These are phyloP conservation scores for Tamandua tetradactyla DNA, from an alignment of 2,797 vertebrate genomes.

Conservation along the genomic window DNA sequence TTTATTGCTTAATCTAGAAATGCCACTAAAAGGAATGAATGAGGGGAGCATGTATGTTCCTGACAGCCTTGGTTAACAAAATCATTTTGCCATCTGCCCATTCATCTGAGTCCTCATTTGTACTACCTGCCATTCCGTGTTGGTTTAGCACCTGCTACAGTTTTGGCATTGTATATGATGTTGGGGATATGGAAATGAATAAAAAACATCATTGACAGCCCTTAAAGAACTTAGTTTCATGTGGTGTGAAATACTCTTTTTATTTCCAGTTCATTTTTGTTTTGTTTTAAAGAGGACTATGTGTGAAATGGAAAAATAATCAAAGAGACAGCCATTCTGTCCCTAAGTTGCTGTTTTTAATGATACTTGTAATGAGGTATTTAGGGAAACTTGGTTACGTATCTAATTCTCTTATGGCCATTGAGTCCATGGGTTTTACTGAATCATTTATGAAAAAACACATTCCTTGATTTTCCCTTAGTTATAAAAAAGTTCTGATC, in stretches of 20 bases:
- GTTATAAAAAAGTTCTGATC: not conserved
- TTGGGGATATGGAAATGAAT: not conserved
- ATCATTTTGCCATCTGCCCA: slow-evolving; percentile 2
- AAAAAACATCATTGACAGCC: not conserved
- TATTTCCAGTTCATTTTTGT: not conserved
- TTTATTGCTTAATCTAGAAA: slow-evolving; percentile 51
- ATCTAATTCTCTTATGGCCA: not conserved
- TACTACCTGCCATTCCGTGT: not conserved
- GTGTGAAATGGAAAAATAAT: not conserved
- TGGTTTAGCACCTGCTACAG: not conserved
- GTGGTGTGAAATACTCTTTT: slow-evolving; percentile 2
- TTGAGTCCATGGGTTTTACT: not conserved
- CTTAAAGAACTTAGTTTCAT: slow-evolving; percentile 25
- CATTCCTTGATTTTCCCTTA: slow-evolving; percentile 21
- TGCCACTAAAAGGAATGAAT: not conserved
- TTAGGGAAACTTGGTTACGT: slow-evolving; percentile 21
- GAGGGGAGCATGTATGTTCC: slow-evolving; percentile 13
- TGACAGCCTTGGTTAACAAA: slow-evolving; percentile 8
- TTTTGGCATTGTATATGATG: slow-evolving; percentile 8
- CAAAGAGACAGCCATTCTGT: not conserved
- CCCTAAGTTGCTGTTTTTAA: not conserved
- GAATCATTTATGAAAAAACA: slow-evolving; percentile 23
- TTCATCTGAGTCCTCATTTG: not conserved
- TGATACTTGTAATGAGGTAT: not conserved
- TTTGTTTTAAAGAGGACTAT: not conserved